These are phyloP conservation scores for Psittacula cyanocephala DNA, from an alignment of 2,113 vertebrate species.

Conservation along the genomic window DNA sequence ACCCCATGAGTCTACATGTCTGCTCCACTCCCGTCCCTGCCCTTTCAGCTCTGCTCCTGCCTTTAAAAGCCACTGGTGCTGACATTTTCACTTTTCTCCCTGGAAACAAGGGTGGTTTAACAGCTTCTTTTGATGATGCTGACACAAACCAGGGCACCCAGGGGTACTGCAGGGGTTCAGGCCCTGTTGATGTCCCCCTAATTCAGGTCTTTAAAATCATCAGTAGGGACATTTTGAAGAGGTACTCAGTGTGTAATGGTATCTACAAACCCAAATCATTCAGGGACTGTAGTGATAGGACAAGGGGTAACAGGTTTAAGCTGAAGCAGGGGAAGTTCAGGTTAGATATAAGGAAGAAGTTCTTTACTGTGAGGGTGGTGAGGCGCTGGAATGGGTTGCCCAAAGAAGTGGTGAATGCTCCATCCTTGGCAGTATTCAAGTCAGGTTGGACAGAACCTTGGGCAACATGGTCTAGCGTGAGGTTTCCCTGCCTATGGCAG, in stretches of 20 bases:
- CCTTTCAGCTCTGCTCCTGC: not conserved
- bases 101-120: not conserved
- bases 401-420: not conserved
- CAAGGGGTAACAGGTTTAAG: not conserved
- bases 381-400: not conserved
- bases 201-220: not conserved
- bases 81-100: not conserved
- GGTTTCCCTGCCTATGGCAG: not conserved
- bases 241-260: rapidly evolving
- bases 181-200: not conserved
- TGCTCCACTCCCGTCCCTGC: not conserved
- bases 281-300: not conserved
- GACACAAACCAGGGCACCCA: not conserved
- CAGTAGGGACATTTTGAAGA: rapidly evolving
- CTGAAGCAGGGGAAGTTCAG: not conserved
- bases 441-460: not conserved
- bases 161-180: not conserved
- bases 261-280: not conserved
- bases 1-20: not conserved
- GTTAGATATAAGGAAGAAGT: not conserved
- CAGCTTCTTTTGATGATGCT: rapidly evolving
- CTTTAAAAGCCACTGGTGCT: not conserved
- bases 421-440: not conserved
- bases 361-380: no score
- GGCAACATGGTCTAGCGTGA: not conserved